phyloP scores from a whole-genome alignment of 2,113 vertebrate genomes.

The Labrus mixtus region DNA sequence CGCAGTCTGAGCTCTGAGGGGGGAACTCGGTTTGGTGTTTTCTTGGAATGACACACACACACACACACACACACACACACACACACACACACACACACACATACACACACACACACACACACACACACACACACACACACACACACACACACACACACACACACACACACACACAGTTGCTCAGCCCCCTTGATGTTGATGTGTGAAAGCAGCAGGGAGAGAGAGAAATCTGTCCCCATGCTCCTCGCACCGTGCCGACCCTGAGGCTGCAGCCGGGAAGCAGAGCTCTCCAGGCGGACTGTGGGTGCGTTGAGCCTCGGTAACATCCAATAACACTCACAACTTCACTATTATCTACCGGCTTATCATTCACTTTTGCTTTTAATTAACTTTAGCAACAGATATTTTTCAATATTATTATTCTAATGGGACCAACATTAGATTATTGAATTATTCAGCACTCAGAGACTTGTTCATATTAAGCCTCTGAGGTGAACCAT shows the following conservation, averaged over 20 bases:
- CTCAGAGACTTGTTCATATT: no score
- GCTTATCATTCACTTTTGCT: neutral
- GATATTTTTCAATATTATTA: no score
- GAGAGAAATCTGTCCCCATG: neutral
- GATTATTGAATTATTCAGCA: no score
- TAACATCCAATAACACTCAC: neutral
- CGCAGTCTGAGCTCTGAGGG: conserved; percentile 39
- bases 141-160: conserved; percentile 9
- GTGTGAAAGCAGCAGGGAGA: conserved; percentile 31
- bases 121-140: conserved; percentile 6
- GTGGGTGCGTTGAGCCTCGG: neutral
- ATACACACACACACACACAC: conserved; percentile 8
- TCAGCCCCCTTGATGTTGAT: conserved; percentile 24
- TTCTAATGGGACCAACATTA: no score
- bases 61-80: conserved; percentile 5
- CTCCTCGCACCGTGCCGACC: conserved; percentile 54
- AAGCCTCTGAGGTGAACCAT: no score
- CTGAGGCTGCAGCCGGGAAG: conserved; percentile 66
- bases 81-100: conserved; percentile 4
- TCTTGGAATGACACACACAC: conserved; percentile 57
- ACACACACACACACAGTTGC: conserved; percentile 20
- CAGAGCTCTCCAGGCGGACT: conserved; percentile 1
- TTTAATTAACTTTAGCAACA: neutral
- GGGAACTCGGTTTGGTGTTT: conserved; percentile 60
- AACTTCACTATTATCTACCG: neutral